Conservation (phyloP, 2,113 vertebrate species). For the Globicephala melas region DNA sequence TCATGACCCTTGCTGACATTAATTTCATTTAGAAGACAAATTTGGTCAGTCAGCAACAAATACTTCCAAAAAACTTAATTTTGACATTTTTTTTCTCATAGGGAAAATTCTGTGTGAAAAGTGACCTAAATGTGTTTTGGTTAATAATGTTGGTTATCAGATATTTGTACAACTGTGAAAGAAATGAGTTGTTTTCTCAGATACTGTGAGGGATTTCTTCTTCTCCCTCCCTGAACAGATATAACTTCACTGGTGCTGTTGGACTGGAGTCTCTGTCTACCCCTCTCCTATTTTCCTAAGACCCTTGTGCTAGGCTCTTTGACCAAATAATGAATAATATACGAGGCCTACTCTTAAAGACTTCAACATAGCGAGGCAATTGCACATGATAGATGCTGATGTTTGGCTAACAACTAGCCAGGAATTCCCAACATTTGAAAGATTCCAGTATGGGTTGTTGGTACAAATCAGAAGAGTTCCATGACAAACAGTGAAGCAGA, state of each 20-base stretch:
- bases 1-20: background rate
- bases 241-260: background rate
- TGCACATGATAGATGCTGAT: background rate
- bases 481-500: background rate
- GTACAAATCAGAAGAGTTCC: background rate
- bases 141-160: background rate
- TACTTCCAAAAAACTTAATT: slow-evolving; percentile 8
- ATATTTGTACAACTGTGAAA: background rate
- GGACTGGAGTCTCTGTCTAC: background rate
- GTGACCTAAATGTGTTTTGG: background rate
- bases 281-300: background rate
- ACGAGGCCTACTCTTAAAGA: background rate
- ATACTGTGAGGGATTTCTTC: background rate
- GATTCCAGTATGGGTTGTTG: background rate
- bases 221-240: background rate
- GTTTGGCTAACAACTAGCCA: background rate
- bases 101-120: slow-evolving; percentile 29
- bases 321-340: background rate
- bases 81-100: background rate
- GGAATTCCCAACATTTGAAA: background rate
- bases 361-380: background rate
- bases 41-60: slow-evolving; percentile 25
- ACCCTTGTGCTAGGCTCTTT: background rate
- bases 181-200: slow-evolving; percentile 6
- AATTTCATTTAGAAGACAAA: slow-evolving; percentile 25